Base-by-base conservation (phyloP, 1,140 invertebrate species). In the Ephestia elutella region DNA sequence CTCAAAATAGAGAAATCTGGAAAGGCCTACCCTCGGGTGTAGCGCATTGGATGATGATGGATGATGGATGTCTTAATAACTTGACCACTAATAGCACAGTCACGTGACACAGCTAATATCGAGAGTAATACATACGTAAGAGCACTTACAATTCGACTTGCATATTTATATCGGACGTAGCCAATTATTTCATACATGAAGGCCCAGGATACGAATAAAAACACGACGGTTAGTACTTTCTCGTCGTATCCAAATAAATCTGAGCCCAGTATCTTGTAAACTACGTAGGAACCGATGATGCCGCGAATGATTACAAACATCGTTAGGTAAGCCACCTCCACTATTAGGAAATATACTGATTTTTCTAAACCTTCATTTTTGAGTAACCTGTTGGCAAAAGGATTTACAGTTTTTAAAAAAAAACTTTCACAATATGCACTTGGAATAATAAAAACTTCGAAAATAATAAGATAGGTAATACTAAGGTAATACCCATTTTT, bases 161-260 rank as follows among this genome's bases (percentile, higher is more conserved):
- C 80, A 65, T 88, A 88, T 70, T 77, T 86, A 66, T 87, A 75
- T n/a, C 68, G 32, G 15, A 87, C 68, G 62, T 83, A 87, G 19
- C 81, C 75, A 59, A 78, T 30, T 54, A 88, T 77, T 66, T 88
- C 75, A 38, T 75, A 75, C 20, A 88, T 70, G 17, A 86, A 79
- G 5, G 62, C 63, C 18, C 80, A 54, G 0, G 86, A 88, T 13
- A 88, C 75, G 0, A 70, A 28, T 54, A 85, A 86, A 4, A 86
- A 71, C 9, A 71, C 56, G 0, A 82, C 9, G 0, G 75, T 74
- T 50, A 86, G 65, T 3, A 80, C 17, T 62, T 83, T 88, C 57
- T 82, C 80, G 20, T 83, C 78, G 48, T 67, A 57, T 30, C 76
- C 80, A 44, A 88, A 76, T 30, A 72, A 56, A n/a, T 82, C 70